phyloP scores from a whole-genome alignment of 1,140 invertebrate species.

The Stenopsyche tienmushanensis region DNA sequence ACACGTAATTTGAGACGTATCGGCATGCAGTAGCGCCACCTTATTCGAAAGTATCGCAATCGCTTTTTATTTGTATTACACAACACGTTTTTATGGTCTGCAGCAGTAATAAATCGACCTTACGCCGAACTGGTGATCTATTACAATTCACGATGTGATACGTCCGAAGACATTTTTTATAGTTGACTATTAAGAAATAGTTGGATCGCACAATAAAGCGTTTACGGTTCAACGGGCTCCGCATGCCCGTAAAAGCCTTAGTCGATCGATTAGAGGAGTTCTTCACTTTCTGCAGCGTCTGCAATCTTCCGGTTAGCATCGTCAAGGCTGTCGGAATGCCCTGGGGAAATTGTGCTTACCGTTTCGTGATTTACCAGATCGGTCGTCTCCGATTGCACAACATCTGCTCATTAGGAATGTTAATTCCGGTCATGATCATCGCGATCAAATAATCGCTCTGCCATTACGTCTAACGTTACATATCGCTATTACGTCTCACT shows the following conservation, averaged over 20 bases:
- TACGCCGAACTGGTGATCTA: too few species aligned
- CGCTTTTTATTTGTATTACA: neutral
- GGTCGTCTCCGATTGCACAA: constrained; percentile 3
- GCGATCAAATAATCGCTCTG: neutral
- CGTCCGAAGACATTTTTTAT: too few species aligned
- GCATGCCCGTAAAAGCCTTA: too few species aligned
- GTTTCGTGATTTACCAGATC: neutral
- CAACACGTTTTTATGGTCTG: neutral
- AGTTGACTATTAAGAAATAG: too few species aligned
- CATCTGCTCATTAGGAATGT: constrained; percentile 14
- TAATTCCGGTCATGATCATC: constrained; percentile 11
- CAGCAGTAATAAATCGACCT: too few species aligned
- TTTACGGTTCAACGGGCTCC: too few species aligned
- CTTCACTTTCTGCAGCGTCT: too few species aligned
- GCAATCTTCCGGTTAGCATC: too few species aligned
- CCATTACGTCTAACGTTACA: constrained; percentile 20
- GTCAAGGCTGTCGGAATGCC: too few species aligned
- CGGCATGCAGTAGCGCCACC: neutral
- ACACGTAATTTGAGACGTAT: neutral
- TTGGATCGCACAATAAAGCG: too few species aligned
- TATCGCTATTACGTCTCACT: constrained; percentile 21
- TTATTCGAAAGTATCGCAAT: neutral
- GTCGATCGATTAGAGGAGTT: too few species aligned
- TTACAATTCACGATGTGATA: too few species aligned
- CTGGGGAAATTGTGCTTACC: neutral